phyloP scores from a whole-genome alignment of 1,140 invertebrate species.

The Pectinophora gossypiella region DNA sequence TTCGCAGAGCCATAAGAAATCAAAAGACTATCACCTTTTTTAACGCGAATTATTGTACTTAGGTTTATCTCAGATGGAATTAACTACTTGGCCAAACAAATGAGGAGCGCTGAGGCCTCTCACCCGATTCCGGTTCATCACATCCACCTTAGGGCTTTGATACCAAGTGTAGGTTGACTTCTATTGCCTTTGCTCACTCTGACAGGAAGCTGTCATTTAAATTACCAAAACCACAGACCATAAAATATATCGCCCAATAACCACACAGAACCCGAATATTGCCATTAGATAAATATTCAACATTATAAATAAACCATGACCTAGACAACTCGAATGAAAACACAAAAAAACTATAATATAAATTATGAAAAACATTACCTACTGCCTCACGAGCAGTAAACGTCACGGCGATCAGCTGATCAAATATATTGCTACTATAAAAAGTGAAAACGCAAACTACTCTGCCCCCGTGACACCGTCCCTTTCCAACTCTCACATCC shows the following conservation, averaged over 20 bases:
- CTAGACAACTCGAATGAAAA: conserved; percentile 63
- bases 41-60: too few species aligned
- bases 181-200: too few species aligned
- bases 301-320: conserved; percentile 68
- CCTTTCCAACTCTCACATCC: conserved; percentile 22
- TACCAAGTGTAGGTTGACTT: too few species aligned
- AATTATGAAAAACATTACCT: conserved; percentile 71
- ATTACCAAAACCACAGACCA: conserved; percentile 33
- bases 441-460: conserved; percentile 73
- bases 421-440: conserved; percentile 75
- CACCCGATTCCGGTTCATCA: too few species aligned
- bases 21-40: too few species aligned
- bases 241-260: conserved; percentile 45
- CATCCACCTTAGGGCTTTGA: too few species aligned
- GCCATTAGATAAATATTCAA: conserved; percentile 61
- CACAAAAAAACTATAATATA: conserved; percentile 61
- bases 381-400: conserved; percentile 54
- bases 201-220: too few species aligned
- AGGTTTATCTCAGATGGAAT: too few species aligned
- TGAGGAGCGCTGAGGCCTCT: too few species aligned
- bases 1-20: too few species aligned
- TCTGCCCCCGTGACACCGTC: conserved; percentile 42
- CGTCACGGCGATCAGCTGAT: conserved; percentile 73
- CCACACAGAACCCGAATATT: conserved; percentile 27
- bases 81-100: too few species aligned